phyloP scores from a whole-genome alignment of 1,140 invertebrate genomes.

The Bombus fervidus region DNA sequence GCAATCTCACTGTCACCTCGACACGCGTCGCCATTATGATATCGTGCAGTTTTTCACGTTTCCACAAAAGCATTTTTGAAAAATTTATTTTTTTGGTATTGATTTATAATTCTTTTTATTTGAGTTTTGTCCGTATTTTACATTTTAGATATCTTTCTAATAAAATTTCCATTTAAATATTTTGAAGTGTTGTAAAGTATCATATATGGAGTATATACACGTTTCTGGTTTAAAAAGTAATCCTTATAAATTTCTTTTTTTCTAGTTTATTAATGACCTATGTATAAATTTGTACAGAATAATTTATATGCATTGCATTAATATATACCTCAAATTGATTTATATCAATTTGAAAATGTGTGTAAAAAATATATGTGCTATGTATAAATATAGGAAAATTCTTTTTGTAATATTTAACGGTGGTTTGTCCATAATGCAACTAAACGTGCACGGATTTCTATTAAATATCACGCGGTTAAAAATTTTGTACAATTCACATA shows the following conservation, averaged over 20 bases:
- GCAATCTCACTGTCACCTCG: constrained; percentile 1
- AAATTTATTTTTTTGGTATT: not conserved
- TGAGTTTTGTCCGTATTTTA: not conserved
- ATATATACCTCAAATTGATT: constrained; percentile 16
- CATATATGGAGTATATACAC: not conserved
- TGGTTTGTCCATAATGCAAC: constrained; percentile 36
- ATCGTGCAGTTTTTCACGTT: not conserved
- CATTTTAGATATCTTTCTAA: not conserved
- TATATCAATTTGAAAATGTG: constrained; percentile 42
- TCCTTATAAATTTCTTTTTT: not conserved
- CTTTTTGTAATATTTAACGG: constrained; percentile 51
- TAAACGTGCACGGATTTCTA: constrained; percentile 45
- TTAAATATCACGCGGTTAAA: constrained; percentile 10
- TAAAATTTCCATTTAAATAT: not conserved
- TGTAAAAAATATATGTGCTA: constrained; percentile 68
- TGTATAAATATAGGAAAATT: constrained; percentile 64
- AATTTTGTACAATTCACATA: not conserved
- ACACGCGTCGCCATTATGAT: not conserved
- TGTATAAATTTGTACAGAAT: constrained; percentile 52
- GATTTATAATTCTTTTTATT: not conserved
- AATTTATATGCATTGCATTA: constrained; percentile 23
- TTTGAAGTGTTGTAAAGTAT: not conserved
- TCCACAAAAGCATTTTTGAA: not conserved
- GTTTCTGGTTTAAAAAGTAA: not conserved
- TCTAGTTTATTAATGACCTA: constrained; percentile 33